phyloP scores from a whole-genome alignment of 2,113 vertebrate genomes.

The Danionella cerebrum region DNA sequence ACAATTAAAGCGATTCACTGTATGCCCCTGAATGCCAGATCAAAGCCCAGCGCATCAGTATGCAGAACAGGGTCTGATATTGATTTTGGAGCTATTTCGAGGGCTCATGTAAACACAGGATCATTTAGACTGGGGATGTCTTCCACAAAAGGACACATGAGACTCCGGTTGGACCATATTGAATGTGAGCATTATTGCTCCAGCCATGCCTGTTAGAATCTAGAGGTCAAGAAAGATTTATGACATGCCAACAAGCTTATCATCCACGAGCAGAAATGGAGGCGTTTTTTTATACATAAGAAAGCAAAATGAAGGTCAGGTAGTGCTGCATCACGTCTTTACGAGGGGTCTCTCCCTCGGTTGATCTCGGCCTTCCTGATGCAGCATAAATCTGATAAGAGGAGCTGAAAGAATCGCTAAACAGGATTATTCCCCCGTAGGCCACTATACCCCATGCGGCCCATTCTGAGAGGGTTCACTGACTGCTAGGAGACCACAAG shows the following conservation, averaged over 20 bases:
- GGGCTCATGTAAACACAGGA: constrained; percentile 37
- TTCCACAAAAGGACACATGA: constrained; percentile 30
- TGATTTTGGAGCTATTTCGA: constrained; percentile 34
- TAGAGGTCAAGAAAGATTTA: constrained; percentile 60
- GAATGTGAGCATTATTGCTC: constrained; percentile 33
- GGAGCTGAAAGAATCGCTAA: constrained; percentile 49
- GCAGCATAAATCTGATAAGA: constrained; percentile 53
- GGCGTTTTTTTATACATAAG: constrained; percentile 39
- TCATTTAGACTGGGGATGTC: constrained; percentile 36
- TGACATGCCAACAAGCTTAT: constrained; percentile 61
- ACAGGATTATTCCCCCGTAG: constrained; percentile 59
- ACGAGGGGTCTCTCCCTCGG: constrained; percentile 29
- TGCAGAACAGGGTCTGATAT: constrained; percentile 32
- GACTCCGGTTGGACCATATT: constrained; percentile 31
- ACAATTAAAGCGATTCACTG: constrained; percentile 2
- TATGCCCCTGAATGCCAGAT: constrained; percentile 15
- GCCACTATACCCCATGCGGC: constrained; percentile 33
- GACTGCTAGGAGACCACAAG: neutral
- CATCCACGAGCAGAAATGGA: constrained; percentile 53
- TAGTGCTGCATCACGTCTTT: constrained; percentile 44
- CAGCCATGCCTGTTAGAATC: constrained; percentile 48
- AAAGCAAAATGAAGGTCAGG: constrained; percentile 59
- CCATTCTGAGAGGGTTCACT: constrained; percentile 2
- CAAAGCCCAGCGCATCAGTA: constrained; percentile 27
- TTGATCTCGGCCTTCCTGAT: constrained; percentile 47